A percentile compares a stretch with the other conserved stretches of the same genome.
Evolutionary conservation across 2,888 invertebrate species (phyloP).

Genomic region (Rhorus exstirpatorius): DNA sequence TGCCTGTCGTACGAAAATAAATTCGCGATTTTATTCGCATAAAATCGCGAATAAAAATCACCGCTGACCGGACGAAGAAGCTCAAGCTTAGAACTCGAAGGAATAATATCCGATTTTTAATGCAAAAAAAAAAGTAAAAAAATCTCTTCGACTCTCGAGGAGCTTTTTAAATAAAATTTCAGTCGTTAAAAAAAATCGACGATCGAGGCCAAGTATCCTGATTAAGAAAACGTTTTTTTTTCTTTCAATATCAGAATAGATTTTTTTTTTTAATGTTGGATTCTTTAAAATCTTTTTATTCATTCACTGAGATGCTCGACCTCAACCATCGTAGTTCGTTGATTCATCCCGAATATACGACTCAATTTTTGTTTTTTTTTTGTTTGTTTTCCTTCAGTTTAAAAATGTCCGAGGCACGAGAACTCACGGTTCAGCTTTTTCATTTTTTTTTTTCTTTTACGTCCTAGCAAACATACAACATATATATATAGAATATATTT

Average conservation of each 20-base stretch:
- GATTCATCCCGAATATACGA: constrained; percentile 9
- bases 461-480: constrained; percentile 55
- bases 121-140: constrained; percentile 11
- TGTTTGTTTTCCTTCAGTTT: constrained; percentile 15
- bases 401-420: constrained; percentile 65
- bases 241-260: neutral
- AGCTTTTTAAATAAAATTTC: constrained; percentile 46
- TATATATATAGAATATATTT: constrained; percentile 15
- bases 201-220: neutral
- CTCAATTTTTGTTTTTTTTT: constrained; percentile 2
- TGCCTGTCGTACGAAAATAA: too few relatives aligned
- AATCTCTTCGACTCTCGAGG: neutral
- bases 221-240: too few relatives aligned
- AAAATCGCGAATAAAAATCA: too few relatives aligned
- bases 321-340: constrained; percentile 18
- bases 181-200: constrained; percentile 51
- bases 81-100: too few relatives aligned
- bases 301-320: neutral
- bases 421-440: constrained; percentile 62
- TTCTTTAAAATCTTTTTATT: neutral
- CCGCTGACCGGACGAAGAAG: too few relatives aligned
- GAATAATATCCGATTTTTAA: neutral
- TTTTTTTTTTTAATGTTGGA: neutral
- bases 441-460: constrained; percentile 42
- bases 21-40: too few relatives aligned